These are phyloP conservation scores for Nasua narica DNA, from an alignment of 2,797 vertebrate genomes.

Conservation along the genomic window DNA sequence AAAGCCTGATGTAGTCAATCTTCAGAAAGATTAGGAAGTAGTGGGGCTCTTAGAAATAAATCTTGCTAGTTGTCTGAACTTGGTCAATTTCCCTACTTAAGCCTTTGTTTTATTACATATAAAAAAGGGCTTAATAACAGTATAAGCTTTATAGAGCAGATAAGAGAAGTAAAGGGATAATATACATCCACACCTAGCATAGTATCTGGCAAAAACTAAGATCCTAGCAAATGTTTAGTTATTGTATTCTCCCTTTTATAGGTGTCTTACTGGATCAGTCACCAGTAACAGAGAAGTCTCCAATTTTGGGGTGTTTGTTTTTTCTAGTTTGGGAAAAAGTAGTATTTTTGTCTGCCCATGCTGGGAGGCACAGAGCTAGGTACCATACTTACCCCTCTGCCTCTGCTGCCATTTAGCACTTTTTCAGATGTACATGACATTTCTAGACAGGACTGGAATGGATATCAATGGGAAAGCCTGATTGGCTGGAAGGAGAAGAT, in stretches of 20 bases:
- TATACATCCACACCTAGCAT: neutral
- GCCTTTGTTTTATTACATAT: neutral
- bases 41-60: neutral
- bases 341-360: neutral
- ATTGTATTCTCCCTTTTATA: neutral
- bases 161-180: neutral
- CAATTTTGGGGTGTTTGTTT: neutral
- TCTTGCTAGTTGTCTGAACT: neutral
- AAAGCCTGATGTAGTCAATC: neutral
- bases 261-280: neutral
- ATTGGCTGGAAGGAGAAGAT: neutral
- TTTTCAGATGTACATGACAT: neutral
- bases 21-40: neutral
- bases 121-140: neutral
- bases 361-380: neutral
- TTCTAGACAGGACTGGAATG: neutral
- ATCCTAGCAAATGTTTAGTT: neutral
- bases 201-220: neutral
- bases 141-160: neutral
- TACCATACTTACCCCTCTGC: neutral
- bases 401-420: neutral
- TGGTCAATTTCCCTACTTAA: neutral
- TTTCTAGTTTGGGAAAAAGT: neutral
- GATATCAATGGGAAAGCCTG: neutral
- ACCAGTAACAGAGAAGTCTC: neutral